phyloP scores from a whole-genome alignment of 1,140 invertebrate species.

The Leptopilina clavipes region DNA sequence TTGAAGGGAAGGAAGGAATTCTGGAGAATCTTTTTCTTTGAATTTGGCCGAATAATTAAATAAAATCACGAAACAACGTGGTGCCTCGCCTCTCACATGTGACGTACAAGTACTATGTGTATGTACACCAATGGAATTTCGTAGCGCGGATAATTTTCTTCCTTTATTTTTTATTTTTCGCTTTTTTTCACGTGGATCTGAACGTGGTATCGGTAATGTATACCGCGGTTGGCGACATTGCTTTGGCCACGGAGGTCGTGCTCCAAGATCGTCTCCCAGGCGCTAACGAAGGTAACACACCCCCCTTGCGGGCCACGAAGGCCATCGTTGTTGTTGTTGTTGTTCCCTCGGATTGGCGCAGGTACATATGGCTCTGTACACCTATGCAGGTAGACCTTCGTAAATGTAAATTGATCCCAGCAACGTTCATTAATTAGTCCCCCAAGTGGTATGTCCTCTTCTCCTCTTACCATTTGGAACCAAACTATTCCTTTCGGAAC shows the following conservation, averaged over 20 bases:
- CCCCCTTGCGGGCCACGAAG: constrained; percentile 49
- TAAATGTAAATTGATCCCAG: constrained; percentile 65
- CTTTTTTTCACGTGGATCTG: constrained; percentile 12
- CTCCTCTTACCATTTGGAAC: constrained; percentile 13
- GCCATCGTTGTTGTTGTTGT: constrained; percentile 32
- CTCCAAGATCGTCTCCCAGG: constrained; percentile 39
- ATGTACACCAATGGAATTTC: constrained; percentile 17
- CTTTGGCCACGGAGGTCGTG: constrained; percentile 49
- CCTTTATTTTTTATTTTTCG: no score
- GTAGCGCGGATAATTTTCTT: constrained; percentile 17
- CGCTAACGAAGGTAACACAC: constrained; percentile 60
- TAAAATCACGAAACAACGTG: constrained; percentile 5
- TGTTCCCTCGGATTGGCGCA: constrained; percentile 24
- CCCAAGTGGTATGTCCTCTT: constrained; percentile 60
- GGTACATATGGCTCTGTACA: constrained; percentile 37
- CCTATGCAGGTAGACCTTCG: constrained; percentile 44
- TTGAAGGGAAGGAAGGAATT: background rate
- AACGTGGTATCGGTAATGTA: constrained; percentile 49
- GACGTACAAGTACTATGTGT: background rate
- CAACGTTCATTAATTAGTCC: constrained; percentile 67
- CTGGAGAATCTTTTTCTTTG: background rate
- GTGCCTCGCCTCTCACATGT: background rate
- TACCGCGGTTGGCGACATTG: constrained; percentile 43
- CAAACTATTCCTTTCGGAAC: background rate
- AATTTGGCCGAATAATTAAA: constrained; percentile 28